Evolutionary conservation across 2,888 invertebrate species (phyloP).

Genomic region (Hylaea fasciaria): DNA sequence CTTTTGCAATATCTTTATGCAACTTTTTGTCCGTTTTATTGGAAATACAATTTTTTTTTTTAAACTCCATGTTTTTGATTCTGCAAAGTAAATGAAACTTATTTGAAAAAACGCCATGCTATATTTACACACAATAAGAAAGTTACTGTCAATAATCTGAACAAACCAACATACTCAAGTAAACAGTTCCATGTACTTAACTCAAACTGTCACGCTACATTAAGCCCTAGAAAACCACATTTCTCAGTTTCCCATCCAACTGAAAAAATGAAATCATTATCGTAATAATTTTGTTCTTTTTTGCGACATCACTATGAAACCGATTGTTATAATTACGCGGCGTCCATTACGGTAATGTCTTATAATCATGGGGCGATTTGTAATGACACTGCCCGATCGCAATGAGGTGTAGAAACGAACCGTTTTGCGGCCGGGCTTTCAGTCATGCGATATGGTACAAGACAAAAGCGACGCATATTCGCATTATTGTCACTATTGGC

Average conservation of each 20-base stretch:
- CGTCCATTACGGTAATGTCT: slow-evolving; percentile 76
- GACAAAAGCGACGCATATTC: slow-evolving; percentile 33
- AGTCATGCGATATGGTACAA: slow-evolving; percentile 49
- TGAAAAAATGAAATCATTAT: slow-evolving; percentile 36
- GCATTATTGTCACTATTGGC: not conserved
- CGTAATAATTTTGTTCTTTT: slow-evolving; percentile 46
- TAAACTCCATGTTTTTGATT: too few relatives aligned
- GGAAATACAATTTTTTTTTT: too few relatives aligned
- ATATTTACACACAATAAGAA: too few relatives aligned
- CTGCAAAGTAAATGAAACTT: too few relatives aligned
- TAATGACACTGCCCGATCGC: slow-evolving; percentile 70
- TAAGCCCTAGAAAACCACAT: slow-evolving; percentile 23
- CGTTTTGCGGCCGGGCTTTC: slow-evolving; percentile 74
- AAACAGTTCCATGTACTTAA: slow-evolving; percentile 9
- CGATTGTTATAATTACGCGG: slow-evolving; percentile 76
- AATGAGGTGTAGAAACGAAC: slow-evolving; percentile 81
- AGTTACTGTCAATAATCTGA: too few relatives aligned
- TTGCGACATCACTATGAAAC: slow-evolving; percentile 53
- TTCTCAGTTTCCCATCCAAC: slow-evolving; percentile 24
- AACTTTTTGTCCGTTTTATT: too few relatives aligned
- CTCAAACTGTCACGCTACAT: slow-evolving; percentile 3
- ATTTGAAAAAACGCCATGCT: too few relatives aligned
- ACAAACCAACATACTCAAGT: not conserved
- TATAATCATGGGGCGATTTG: slow-evolving; percentile 79
- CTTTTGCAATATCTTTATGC: too few relatives aligned